phyloP scores from a whole-genome alignment of 2,888 invertebrate genomes.

The Drosophila nigricruria region DNA sequence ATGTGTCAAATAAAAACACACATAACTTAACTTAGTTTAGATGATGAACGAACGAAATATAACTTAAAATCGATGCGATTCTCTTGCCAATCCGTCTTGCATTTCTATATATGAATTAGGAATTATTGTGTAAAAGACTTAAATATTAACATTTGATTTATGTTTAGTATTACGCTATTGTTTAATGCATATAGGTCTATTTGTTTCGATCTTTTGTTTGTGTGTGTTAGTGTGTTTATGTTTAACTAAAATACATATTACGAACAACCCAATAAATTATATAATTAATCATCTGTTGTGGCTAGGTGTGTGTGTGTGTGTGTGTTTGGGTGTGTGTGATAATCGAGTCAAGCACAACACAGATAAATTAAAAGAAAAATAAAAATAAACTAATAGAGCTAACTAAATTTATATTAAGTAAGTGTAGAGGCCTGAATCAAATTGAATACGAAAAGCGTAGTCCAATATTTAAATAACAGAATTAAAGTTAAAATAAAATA shows the following conservation, averaged over 20 bases:
- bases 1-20: not conserved
- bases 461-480: constrained; percentile 15
- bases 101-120: constrained; percentile 42
- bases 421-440: constrained; percentile 37
- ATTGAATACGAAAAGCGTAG: constrained; percentile 19
- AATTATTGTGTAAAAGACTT: constrained; percentile 50
- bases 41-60: constrained; percentile 32
- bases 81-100: constrained; percentile 10
- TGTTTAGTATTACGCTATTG: constrained; percentile 50
- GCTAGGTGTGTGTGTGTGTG: constrained; percentile 10
- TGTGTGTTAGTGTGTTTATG: constrained; percentile 24
- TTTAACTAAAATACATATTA: constrained; percentile 32
- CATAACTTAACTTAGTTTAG: constrained; percentile 35
- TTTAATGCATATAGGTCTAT: constrained; percentile 54
- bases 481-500: constrained; percentile 3
- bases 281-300: constrained; percentile 22
- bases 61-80: constrained; percentile 56
- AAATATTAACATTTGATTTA: constrained; percentile 66
- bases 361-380: constrained; percentile 9
- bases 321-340: constrained; percentile 13
- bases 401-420: constrained; percentile 40
- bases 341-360: constrained; percentile 42
- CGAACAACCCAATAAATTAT: constrained; percentile 37
- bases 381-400: constrained; percentile 5
- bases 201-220: constrained; percentile 34